Evolutionary conservation across 2,797 vertebrate species (phyloP), one percentile per base, ranked within the genome.

Genomic region (Paguma larvata): DNA sequence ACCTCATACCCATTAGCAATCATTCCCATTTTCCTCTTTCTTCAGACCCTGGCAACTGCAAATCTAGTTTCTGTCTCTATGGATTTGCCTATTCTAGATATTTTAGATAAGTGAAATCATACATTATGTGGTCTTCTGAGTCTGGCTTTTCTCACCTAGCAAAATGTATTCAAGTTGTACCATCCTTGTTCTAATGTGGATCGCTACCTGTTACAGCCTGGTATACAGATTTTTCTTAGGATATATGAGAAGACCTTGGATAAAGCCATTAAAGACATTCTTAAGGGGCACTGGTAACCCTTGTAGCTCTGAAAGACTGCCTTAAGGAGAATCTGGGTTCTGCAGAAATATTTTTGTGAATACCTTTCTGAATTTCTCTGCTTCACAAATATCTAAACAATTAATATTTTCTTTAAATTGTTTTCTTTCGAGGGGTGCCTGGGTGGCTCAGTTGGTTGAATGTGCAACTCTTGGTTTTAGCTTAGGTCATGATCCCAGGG

Each of bases 141-240:
- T 90, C 16, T 87, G 51, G 18, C 10, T 84, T 96, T 51, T 94
- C 92, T 96, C 15, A 67, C 38, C 90, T 83, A 90, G 48, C 38
- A 46, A 53, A 53, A n/a, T 95, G 27, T 91, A 62, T 94, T 93
- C 44, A 83, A 78, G 23, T 85, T 89, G 2, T 59, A 62, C 84
- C 62, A 73, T 89, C 44, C 73, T 30, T 48, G 13, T 73, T 73
- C 15, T 46, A 46, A 44, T 32, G 44, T 77, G 73, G 73, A 48
- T 89, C 30, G 44, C 23, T 89, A 41, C 27, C 38, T 82, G 62
- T 34, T 83, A 65, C 18, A 59, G 18, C 44, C 23, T 27, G 53
- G 38, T 91, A 44, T 32, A 1, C 62, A 89, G 48, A n/a, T 72
- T 89, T 86, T 95, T 93, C 68, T 32, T 93, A 51, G 8, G 34